Evolutionary conservation across 2,797 vertebrate genomes (phyloP).

Genomic region (Varecia variegata): DNA sequence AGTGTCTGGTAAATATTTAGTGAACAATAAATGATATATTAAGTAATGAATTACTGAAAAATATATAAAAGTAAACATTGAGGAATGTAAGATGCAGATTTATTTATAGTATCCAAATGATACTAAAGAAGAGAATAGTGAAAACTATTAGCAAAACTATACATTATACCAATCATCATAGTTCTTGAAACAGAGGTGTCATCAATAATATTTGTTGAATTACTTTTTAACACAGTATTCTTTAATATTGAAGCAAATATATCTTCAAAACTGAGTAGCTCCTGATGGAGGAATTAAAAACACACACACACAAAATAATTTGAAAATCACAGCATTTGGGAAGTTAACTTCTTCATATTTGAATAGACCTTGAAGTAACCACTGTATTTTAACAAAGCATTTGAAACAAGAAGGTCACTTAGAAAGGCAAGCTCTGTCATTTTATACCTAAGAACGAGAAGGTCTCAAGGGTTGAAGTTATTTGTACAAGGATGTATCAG

Average conservation of each 20-base stretch:
- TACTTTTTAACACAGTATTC: background rate
- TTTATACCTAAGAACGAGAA: background rate
- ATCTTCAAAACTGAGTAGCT: background rate
- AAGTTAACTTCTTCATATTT: background rate
- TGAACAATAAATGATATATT: conserved; percentile 41
- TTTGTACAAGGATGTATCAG: background rate
- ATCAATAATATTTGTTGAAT: conserved; percentile 29
- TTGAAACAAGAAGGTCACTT: background rate
- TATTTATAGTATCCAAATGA: background rate
- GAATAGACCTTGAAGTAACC: background rate
- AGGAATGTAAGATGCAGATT: background rate
- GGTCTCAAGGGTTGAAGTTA: background rate
- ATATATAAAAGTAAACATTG: background rate
- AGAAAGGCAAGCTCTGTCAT: background rate
- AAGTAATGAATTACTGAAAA: conserved; percentile 33
- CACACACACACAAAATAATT: background rate
- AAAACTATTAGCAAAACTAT: background rate
- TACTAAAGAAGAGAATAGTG: background rate
- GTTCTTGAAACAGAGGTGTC: background rate
- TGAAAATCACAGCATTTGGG: background rate
- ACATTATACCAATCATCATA: background rate
- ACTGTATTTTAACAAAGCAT: background rate
- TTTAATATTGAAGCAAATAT: background rate
- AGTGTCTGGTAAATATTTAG: conserved; percentile 21
- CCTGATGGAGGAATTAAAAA: background rate